Base-by-base conservation (phyloP, 2,888 invertebrate species). In the Drepanosiphum platanoidis region DNA sequence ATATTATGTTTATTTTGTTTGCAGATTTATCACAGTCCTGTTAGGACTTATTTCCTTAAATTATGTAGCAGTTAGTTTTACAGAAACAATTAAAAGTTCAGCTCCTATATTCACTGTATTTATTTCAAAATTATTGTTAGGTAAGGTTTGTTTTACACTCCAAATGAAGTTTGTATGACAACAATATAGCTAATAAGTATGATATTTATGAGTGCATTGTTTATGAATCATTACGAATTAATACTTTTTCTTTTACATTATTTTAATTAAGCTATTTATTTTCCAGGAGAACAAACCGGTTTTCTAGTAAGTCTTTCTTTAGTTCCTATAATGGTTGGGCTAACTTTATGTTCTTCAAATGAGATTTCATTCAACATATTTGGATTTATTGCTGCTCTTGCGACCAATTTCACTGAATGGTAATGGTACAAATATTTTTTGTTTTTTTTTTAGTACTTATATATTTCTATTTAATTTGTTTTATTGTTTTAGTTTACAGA, bases 51-150 rank as follows among this genome's bases (percentile, higher is more conserved):
- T 94, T 81, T 94, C 95, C 13, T 90, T 95, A 84, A 94, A 94
- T 90, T 94, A 93, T 90, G 94, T 95, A 86, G 94, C 94, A 86
- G 94, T 95, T 86, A 94, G 94, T 89, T 95, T 95, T 89, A 94
- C 94, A 72, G 95, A 95, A 90, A 95, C 95, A 22, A 93, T 95
- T 74, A 95, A 95, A 89, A 94, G 94, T 90, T 94, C 94, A 52
- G 94, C 94, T 30, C 95, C 95, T 64, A 91, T 95, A 81, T 95
- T 95, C 89, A 95, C 95, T 66, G 94, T 95, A 86, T 89, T 94
- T 87, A 94, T 95, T 88, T 93, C 94, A 78, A 91, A 93, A 89
- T 91, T 91, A 89, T 90, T 93, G 88, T 90, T 93, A 89, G 92
- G 93, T 92, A 90, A 90, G 88, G 87, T 81, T 30, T 22, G n/a